Evolutionary conservation across 2,113 vertebrate species (phyloP).

Genomic region (Lethenteron reissneri): DNA sequence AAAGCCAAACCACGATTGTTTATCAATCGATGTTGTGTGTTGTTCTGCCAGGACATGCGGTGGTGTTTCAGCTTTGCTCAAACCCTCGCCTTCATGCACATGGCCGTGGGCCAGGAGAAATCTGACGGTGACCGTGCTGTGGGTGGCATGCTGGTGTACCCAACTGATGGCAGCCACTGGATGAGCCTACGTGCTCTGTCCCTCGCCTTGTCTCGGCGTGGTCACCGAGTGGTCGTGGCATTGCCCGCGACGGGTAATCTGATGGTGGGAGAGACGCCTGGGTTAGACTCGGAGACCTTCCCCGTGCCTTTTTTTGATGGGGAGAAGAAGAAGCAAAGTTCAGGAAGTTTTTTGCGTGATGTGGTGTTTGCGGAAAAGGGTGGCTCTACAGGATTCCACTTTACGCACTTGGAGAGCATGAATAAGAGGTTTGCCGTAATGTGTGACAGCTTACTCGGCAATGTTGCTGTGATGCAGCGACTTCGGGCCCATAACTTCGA

Average conservation of each 20-base stretch:
- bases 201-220: conserved; percentile 28
- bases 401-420: not conserved
- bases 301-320: conserved; percentile 16
- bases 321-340: rapidly evolving
- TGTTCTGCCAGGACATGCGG: no score
- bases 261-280: conserved; percentile 24
- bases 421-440: not conserved
- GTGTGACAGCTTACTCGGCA: conserved; percentile 24
- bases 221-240: conserved; percentile 29
- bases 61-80: no score
- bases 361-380: conserved; percentile 20
- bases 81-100: no score
- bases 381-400: rapidly evolving
- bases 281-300: conserved; percentile 24
- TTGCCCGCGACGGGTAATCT: conserved; percentile 28
- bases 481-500: conserved; percentile 30
- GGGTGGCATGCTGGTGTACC: conserved; percentile 36
- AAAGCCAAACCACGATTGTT: no score
- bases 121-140: conserved; percentile 9
- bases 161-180: conserved; percentile 63
- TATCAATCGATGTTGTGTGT: no score
- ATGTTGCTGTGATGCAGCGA: conserved; percentile 22
- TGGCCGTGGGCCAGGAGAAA: no score
- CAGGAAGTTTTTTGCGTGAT: not conserved
- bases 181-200: conserved; percentile 25